These are phyloP conservation scores for Physeter macrocephalus DNA, from an alignment of 2,113 vertebrate genomes.

Conservation along the genomic window DNA sequence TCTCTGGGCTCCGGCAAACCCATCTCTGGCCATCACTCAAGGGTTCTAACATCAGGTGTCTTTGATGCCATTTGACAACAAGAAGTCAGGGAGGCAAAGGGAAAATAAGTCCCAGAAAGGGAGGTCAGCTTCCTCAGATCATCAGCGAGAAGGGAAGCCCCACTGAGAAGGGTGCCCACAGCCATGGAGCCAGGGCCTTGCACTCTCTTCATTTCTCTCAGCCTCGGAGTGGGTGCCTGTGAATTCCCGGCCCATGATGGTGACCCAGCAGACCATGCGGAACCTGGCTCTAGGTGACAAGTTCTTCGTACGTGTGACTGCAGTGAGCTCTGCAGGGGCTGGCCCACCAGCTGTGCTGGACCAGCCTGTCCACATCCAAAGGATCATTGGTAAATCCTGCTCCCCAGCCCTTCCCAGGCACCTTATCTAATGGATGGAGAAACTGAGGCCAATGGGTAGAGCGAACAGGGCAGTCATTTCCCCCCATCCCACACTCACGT, in stretches of 20 bases:
- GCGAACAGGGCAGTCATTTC: too few relatives aligned
- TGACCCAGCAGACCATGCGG: constrained; percentile 82
- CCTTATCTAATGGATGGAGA: constrained; percentile 44
- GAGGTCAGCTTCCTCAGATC: not conserved
- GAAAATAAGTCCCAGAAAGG: not conserved
- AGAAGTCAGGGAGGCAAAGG: not conserved
- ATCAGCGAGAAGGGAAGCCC: not conserved
- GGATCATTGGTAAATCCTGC: constrained; percentile 83
- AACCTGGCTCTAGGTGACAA: constrained; percentile 84
- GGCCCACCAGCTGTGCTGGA: constrained; percentile 81
- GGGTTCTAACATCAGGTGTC: not conserved
- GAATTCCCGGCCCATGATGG: constrained; percentile 81
- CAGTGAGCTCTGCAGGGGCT: constrained; percentile 80
- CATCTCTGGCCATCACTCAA: not conserved
- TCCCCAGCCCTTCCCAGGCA: not conserved
- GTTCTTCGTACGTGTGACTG: constrained; percentile 84
- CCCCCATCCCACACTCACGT: not conserved
- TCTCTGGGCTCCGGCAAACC: not conserved
- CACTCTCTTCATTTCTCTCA: constrained; percentile 56
- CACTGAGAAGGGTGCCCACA: not conserved
- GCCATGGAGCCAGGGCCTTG: not conserved
- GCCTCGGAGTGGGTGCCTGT: constrained; percentile 87
- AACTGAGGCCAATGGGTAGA: not conserved
- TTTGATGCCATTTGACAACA: not conserved
- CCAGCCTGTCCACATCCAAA: constrained; percentile 83